Evolutionary conservation across 2,888 invertebrate genomes (phyloP).

Genomic region (Serrognathus titanus): DNA sequence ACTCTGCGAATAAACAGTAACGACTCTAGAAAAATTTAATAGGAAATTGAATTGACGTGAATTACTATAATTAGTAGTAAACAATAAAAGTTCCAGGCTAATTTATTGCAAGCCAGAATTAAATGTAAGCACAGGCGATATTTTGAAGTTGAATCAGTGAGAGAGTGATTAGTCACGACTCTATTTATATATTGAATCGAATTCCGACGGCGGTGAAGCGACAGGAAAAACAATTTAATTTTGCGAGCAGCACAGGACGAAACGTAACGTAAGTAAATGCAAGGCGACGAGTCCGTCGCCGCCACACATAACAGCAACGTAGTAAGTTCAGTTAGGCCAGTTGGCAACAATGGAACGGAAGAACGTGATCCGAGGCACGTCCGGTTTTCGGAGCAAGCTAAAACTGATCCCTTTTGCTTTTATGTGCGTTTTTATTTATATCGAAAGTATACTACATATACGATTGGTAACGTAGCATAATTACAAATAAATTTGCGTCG

Average conservation of each 20-base stretch:
- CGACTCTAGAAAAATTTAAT: too few relatives aligned
- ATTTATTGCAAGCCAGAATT: too few relatives aligned
- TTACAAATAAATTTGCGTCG: too few relatives aligned
- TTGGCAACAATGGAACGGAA: conserved; percentile 30
- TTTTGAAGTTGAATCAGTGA: background rate
- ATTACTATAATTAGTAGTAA: too few relatives aligned
- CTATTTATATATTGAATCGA: conserved; percentile 24
- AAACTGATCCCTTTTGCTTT: background rate
- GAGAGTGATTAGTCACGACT: conserved; percentile 19
- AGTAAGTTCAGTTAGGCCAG: too few relatives aligned
- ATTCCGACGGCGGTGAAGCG: conserved; percentile 13
- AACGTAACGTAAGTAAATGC: conserved; percentile 18
- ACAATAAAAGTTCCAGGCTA: too few relatives aligned
- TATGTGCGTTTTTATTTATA: too few relatives aligned
- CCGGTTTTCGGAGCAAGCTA: conserved; percentile 20
- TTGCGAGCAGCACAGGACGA: conserved; percentile 15
- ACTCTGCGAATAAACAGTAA: too few relatives aligned
- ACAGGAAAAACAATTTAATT: conserved; percentile 15
- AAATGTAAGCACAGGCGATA: too few relatives aligned
- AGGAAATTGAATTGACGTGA: too few relatives aligned
- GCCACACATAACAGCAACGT: conserved; percentile 15
- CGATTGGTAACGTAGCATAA: too few relatives aligned
- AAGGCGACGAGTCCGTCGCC: conserved; percentile 5
- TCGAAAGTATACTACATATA: too few relatives aligned
- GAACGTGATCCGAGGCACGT: conserved; percentile 35